A percentile compares a stretch with the other conserved stretches of the same genome.
Evolutionary conservation across 2,113 vertebrate species (phyloP).

Genomic region (Plectropomus leopardus): DNA sequence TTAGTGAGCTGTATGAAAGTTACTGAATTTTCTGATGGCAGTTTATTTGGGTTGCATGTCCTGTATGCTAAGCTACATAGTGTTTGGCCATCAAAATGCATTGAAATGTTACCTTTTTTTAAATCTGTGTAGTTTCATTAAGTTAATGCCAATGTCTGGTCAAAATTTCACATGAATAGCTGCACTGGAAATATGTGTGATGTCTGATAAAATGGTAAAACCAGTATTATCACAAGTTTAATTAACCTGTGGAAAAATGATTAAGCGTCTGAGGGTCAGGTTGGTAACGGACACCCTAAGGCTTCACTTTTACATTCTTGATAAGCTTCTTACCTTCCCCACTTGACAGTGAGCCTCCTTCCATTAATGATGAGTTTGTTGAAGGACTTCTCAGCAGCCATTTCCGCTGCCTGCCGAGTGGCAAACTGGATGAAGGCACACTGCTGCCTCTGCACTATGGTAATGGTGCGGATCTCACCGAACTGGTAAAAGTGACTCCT

Average conservation of each 20-base stretch:
- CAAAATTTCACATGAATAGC: too few species aligned
- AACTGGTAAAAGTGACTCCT: constrained; percentile 99
- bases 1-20: background rate
- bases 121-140: too few species aligned
- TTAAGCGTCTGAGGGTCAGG: background rate
- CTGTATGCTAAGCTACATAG: background rate
- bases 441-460: constrained; percentile 96
- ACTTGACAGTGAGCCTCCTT: constrained; percentile 96
- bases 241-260: too few species aligned
- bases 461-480: constrained; percentile 96
- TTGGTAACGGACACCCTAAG: background rate
- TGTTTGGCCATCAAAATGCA: too few species aligned
- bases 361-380: constrained; percentile 98
- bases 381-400: constrained; percentile 97
- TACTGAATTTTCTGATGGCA: background rate
- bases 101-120: too few species aligned
- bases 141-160: too few species aligned
- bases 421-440: constrained; percentile 99
- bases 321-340: constrained; percentile 91
- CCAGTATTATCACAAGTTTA: too few species aligned
- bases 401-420: constrained; percentile 93
- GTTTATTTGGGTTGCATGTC: background rate
- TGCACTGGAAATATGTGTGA: too few species aligned
- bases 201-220: too few species aligned
- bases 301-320: background rate